phyloP scores from a whole-genome alignment of 2,113 vertebrate genomes.

The Paralichthys olivaceus region DNA sequence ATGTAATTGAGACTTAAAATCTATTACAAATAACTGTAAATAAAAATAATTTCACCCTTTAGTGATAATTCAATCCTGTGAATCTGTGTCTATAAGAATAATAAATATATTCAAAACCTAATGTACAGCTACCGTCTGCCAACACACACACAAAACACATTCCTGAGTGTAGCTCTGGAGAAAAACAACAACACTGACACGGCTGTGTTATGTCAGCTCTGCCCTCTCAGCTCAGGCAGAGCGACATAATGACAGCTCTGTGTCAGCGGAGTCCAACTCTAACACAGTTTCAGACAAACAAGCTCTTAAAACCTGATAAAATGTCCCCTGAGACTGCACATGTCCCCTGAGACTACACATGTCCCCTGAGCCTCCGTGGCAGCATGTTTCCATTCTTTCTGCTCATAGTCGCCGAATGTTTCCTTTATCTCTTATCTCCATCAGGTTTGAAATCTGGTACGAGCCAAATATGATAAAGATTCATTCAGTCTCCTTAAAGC shows the following conservation, averaged over 20 bases:
- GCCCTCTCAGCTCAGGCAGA: conserved; percentile 27
- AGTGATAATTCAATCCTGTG: not conserved
- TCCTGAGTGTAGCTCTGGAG: not conserved
- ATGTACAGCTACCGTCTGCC: conserved; percentile 1
- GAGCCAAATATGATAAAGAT: conserved; percentile 43
- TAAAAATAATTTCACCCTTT: not conserved
- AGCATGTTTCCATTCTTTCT: conserved; percentile 27
- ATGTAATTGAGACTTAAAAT: no score
- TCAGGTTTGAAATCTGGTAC: conserved; percentile 26
- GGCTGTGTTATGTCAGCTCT: not conserved
- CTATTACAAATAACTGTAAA: no score
- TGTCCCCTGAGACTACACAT: not conserved
- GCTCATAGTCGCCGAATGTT: conserved; percentile 5
- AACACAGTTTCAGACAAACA: conserved; percentile 14
- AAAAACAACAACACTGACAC: conserved; percentile 17
- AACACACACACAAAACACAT: not conserved
- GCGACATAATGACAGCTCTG: conserved; percentile 32
- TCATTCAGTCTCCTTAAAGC: conserved; percentile 13
- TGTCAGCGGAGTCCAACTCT: conserved; percentile 35
- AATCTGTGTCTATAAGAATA: not conserved
- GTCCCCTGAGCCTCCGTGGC: not conserved
- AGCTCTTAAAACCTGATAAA: conserved; percentile 39
- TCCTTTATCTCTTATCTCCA: conserved; percentile 26
- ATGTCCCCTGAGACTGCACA: not conserved
- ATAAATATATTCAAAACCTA: not conserved